phyloP scores from a whole-genome alignment of 1,140 invertebrate species.

The Apis laboriosa region DNA sequence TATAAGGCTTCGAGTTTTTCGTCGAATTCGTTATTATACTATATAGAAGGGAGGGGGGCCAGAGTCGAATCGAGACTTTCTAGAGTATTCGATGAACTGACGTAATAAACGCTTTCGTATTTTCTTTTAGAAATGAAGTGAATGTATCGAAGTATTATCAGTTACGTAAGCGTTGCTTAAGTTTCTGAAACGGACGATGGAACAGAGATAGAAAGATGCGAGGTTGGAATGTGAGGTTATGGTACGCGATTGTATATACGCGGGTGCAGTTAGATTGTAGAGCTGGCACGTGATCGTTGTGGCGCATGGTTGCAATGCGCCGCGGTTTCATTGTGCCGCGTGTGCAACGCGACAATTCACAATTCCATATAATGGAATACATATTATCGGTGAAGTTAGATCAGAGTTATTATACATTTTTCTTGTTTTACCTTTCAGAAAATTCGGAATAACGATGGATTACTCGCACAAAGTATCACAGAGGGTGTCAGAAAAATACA shows the following conservation, averaged over 20 bases:
- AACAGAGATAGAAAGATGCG: not conserved
- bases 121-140: not conserved
- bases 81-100: not conserved
- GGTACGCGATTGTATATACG: not conserved
- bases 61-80: not conserved
- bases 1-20: not conserved
- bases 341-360: not conserved
- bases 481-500: too few species aligned
- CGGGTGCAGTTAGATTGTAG: not conserved
- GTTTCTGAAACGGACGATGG: too few species aligned
- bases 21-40: not conserved
- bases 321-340: not conserved
- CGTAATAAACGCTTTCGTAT: not conserved
- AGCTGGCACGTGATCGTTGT: not conserved
- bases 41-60: too few species aligned
- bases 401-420: too few species aligned
- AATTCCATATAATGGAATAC: not conserved
- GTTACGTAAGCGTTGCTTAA: too few species aligned
- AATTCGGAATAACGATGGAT: too few species aligned
- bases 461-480: too few species aligned
- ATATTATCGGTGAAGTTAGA: too few species aligned
- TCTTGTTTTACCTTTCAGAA: too few species aligned
- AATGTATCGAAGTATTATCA: too few species aligned
- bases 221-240: not conserved
- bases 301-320: not conserved